Base-by-base conservation (phyloP, 2,888 invertebrate species). In the Oligia latruncula region DNA sequence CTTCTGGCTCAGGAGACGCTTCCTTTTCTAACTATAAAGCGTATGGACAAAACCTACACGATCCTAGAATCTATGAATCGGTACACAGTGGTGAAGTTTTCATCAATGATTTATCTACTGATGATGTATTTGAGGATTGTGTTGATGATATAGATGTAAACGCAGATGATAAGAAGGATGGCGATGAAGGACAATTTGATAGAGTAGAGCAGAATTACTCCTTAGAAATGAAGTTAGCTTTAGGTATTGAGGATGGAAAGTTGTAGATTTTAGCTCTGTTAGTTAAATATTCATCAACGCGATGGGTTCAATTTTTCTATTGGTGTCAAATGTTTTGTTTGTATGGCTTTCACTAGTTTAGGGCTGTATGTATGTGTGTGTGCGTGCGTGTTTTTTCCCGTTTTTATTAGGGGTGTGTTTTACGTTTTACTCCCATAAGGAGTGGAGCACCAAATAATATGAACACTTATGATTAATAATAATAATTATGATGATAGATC, bases 151-250 rank as follows among this genome's bases (percentile, higher is more conserved):
- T 87, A 13, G 84, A 84, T 15, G 77, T 58, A 23, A 55, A 20
- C 46, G 80, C 72, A n/a, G 86, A 79, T 78, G 73, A 79, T 84
- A 29, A 80, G 77, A 87, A 85, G 9, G 85, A 81, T 0, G 79
- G 82, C 52, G 83, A 81, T 13, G 88, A 46, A 17, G 72, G n/a
- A 17, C 64, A 83, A 49, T 94, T 93, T 80, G 89, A 92, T 83
- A 90, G 93, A 15, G 90, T 93, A 3, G 93, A 92, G 65, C 95
- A 95, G 85, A 95, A 92, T 77, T 95, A 95, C 86, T 95, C 96
- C 8, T 85, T 97, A 68, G 97, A 97, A 91, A 97, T 97, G 97
- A 96, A 96, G 85, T 80, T 95, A 71, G 95, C 95, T 72, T 90
- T 95, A 88, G 95, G 93, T 6, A 92, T 94, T 86, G 93, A 92